Conservation (phyloP, 2,113 vertebrate genomes). For the Setophaga coronata region DNA sequence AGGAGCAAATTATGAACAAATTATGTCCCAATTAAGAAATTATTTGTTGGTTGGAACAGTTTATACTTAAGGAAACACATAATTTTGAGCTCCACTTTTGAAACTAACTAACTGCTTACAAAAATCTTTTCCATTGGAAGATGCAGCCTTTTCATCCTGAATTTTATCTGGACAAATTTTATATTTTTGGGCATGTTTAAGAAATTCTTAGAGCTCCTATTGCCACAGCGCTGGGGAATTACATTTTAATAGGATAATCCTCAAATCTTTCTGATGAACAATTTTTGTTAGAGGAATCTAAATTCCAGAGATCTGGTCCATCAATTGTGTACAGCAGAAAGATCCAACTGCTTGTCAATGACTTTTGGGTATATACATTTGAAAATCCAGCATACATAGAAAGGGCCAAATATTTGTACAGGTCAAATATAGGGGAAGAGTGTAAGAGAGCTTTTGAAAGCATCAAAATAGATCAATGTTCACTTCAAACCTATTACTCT, state of each 20-base stretch:
- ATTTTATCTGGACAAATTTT: accelerated
- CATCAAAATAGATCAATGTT: neutral
- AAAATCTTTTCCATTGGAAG: accelerated
- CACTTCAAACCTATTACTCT: neutral
- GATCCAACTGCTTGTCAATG: neutral
- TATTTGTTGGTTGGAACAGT: neutral
- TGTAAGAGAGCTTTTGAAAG: neutral
- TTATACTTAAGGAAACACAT: neutral
- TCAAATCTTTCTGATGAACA: neutral
- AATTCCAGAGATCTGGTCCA: neutral
- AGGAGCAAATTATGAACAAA: neutral
- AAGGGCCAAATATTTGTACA: neutral
- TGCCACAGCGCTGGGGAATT: neutral
- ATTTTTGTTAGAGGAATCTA: neutral
- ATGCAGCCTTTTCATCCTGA: neutral
- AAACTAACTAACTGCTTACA: neutral
- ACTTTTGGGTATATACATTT: neutral
- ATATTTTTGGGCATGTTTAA: accelerated
- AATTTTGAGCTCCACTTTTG: neutral
- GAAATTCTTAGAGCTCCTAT: neutral
- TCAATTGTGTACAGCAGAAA: neutral
- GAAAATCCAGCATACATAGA: neutral
- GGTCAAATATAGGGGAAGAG: neutral
- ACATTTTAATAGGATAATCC: neutral
- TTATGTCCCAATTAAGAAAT: neutral